Evolutionary conservation across 2,888 invertebrate genomes (phyloP).

Genomic region (Himalopsyche tibetana): DNA sequence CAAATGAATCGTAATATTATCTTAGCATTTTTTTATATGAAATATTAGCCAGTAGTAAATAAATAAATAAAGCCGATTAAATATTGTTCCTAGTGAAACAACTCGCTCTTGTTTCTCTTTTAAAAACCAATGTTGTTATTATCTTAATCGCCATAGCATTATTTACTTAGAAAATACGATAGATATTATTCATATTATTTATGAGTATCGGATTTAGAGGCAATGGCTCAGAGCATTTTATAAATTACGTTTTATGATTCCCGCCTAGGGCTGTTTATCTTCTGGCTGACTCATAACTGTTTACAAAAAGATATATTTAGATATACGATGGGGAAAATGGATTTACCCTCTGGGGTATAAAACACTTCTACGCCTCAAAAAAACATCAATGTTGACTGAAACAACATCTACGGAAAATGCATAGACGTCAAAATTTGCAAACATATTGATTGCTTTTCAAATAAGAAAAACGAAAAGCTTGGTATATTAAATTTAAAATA

Average conservation of each 20-base stretch:
- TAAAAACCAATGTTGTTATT: neutral
- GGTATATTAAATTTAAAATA: too few relatives aligned
- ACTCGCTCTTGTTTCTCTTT: neutral
- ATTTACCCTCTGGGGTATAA: neutral
- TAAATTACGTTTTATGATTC: neutral
- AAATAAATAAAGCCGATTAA: too few relatives aligned
- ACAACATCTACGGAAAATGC: neutral
- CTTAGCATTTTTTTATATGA: too few relatives aligned
- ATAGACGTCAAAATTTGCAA: too few relatives aligned
- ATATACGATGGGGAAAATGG: neutral
- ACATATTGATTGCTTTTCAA: too few relatives aligned
- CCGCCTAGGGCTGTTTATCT: neutral
- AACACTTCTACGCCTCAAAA: slow-evolving; percentile 7
- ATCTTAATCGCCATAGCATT: neutral
- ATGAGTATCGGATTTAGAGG: neutral
- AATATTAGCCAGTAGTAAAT: too few relatives aligned
- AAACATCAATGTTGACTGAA: slow-evolving; percentile 11
- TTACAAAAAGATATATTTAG: slow-evolving; percentile 11
- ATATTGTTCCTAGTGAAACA: too few relatives aligned
- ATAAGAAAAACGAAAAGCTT: too few relatives aligned
- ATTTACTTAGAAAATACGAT: neutral
- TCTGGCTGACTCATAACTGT: slow-evolving; percentile 10
- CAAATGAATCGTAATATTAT: too few relatives aligned
- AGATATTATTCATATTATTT: neutral
- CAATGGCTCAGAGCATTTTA: slow-evolving; percentile 16